phyloP scores from a whole-genome alignment of 2,888 invertebrate species.

The Agapostemon virescens region DNA sequence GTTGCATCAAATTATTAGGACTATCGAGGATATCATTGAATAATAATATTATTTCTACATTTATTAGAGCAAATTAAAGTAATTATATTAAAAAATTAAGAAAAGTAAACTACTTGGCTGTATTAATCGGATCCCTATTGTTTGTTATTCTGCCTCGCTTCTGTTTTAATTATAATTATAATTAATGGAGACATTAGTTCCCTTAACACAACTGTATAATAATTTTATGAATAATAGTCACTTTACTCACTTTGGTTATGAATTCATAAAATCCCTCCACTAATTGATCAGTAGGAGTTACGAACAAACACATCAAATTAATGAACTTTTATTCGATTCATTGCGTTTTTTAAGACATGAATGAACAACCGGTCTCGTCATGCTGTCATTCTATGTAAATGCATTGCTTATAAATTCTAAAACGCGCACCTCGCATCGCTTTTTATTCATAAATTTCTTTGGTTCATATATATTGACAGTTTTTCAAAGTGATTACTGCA shows the following conservation, averaged over 20 bases:
- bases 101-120: no score
- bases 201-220: no score
- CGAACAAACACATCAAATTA: not conserved
- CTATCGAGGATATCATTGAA: no score
- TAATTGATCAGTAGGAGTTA: not conserved
- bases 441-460: constrained; percentile 38
- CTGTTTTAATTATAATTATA: no score
- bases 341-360: constrained; percentile 21
- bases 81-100: no score
- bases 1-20: not conserved
- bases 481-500: not conserved
- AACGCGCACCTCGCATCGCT: not conserved
- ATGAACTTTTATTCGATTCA: not conserved
- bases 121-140: no score
- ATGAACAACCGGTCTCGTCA: constrained; percentile 31
- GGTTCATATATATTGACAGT: constrained; percentile 8
- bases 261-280: not conserved
- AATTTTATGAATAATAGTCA: no score
- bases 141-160: no score
- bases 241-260: not conserved
- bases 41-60: no score
- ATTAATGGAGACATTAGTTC: no score
- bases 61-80: no score
- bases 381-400: constrained; percentile 25
- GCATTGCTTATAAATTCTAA: not conserved